phyloP scores from a whole-genome alignment of 2,797 vertebrate genomes.

The Myoxocephalus aenaeus region DNA sequence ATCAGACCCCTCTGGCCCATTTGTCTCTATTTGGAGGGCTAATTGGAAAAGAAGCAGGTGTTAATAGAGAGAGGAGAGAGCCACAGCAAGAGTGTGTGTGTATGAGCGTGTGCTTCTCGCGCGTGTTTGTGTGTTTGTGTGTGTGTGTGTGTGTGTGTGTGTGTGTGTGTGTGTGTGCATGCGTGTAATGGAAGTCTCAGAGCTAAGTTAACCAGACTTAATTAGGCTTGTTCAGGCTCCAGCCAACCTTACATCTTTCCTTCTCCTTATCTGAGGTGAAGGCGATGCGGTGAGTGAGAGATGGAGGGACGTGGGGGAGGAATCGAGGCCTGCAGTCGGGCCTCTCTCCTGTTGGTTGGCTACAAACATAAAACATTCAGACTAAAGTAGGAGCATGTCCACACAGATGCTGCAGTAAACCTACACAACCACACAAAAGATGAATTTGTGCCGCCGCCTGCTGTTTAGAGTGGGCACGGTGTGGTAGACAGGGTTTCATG shows the following conservation, averaged over 20 bases:
- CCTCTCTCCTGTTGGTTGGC: slow-evolving; percentile 20
- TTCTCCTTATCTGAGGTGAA: slow-evolving; percentile 51
- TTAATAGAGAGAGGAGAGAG: slow-evolving; percentile 85
- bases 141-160: slow-evolving; percentile 64
- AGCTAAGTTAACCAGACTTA: slow-evolving; percentile 86
- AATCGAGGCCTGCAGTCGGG: slow-evolving; percentile 19
- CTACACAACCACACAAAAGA: slow-evolving; percentile 38
- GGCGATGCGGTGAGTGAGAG: slow-evolving; percentile 42
- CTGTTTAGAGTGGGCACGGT: slow-evolving; percentile 57
- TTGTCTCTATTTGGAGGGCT: slow-evolving; percentile 90
- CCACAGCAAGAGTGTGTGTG: slow-evolving; percentile 55
- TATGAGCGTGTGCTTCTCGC: slow-evolving; percentile 39
- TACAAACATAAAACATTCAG: slow-evolving; percentile 20
- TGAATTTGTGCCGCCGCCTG: slow-evolving; percentile 30
- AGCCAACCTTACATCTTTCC: slow-evolving; percentile 68
- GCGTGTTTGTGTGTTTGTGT: slow-evolving; percentile 39
- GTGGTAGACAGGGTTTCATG: slow-evolving; percentile 26
- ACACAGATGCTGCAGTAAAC: slow-evolving; percentile 45
- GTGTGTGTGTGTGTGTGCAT: slow-evolving; percentile 65
- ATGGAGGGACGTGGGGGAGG: slow-evolving; percentile 40
- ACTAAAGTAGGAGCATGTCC: slow-evolving; percentile 28
- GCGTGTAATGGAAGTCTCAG: slow-evolving; percentile 83
- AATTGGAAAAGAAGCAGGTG: slow-evolving; percentile 92
- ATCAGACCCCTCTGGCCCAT: slow-evolving; percentile 87
- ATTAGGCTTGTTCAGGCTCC: slow-evolving; percentile 82